Evolutionary conservation across 2,113 vertebrate genomes (phyloP).

Genomic region (Eonycteris spelaea): DNA sequence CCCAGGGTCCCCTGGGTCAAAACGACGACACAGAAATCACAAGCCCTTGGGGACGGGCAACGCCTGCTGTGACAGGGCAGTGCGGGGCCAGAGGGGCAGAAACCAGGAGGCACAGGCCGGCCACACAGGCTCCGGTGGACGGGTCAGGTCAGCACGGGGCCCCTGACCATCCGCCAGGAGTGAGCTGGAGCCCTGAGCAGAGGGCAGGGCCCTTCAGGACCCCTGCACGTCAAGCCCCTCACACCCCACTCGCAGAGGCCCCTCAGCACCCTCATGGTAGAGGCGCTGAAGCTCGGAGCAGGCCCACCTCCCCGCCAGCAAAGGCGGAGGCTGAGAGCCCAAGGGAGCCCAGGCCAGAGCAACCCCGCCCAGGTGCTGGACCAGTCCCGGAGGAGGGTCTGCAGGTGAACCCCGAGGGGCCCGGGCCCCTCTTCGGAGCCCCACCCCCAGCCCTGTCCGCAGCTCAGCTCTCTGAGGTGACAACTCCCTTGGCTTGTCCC

Average conservation of each 20-base stretch:
- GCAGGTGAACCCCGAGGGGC: neutral
- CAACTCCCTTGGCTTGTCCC: too few species aligned
- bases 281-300: neutral
- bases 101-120: neutral
- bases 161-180: neutral
- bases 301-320: too few species aligned
- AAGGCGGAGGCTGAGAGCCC: neutral
- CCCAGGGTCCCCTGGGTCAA: too few species aligned
- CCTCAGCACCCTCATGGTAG: too few species aligned
- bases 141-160: neutral
- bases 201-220: rapidly evolving
- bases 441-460: neutral
- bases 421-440: neutral
- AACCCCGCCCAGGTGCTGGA: neutral
- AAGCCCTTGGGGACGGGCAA: neutral
- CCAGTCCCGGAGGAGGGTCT: rapidly evolving
- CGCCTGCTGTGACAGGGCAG: neutral
- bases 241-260: neutral
- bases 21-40: neutral
- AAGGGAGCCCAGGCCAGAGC: too few species aligned
- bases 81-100: neutral
- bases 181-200: too few species aligned
- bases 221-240: too few species aligned
- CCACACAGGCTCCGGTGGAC: neutral
- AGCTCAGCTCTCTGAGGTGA: neutral